These are phyloP conservation scores for Chamaea fasciata DNA, from an alignment of 2,113 vertebrate species.

Conservation along the genomic window DNA sequence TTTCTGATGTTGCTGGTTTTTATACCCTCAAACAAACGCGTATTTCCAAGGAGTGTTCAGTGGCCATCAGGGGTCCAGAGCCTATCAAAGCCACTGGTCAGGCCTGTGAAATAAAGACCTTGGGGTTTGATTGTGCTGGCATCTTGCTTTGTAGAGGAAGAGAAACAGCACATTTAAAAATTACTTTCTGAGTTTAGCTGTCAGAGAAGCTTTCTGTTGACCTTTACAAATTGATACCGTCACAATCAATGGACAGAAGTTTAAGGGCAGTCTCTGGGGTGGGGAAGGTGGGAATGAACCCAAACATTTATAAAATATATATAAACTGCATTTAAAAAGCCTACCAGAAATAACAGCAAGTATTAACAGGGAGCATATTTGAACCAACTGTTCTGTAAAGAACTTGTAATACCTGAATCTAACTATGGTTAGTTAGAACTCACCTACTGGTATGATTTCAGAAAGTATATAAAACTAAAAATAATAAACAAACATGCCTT, in stretches of 20 bases:
- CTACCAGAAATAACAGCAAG: background rate
- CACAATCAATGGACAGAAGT: constrained; percentile 31
- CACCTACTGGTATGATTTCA: background rate
- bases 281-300: background rate
- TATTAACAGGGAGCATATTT: background rate
- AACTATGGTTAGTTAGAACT: background rate
- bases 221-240: constrained; percentile 35
- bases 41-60: background rate
- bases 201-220: constrained; percentile 21
- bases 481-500: background rate
- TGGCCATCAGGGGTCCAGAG: background rate
- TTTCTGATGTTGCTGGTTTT: background rate
- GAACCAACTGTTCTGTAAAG: background rate
- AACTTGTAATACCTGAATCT: background rate
- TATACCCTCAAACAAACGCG: background rate
- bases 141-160: background rate
- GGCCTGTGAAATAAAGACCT: background rate
- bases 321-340: background rate
- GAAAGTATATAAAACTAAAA: background rate
- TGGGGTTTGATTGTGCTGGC: background rate
- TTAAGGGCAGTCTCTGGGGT: background rate
- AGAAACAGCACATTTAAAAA: constrained; percentile 29
- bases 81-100: background rate
- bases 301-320: background rate
- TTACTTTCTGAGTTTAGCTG: background rate